These are phyloP conservation scores for Ferdinandea cuprea DNA, from an alignment of 2,888 invertebrate genomes.

Conservation along the genomic window DNA sequence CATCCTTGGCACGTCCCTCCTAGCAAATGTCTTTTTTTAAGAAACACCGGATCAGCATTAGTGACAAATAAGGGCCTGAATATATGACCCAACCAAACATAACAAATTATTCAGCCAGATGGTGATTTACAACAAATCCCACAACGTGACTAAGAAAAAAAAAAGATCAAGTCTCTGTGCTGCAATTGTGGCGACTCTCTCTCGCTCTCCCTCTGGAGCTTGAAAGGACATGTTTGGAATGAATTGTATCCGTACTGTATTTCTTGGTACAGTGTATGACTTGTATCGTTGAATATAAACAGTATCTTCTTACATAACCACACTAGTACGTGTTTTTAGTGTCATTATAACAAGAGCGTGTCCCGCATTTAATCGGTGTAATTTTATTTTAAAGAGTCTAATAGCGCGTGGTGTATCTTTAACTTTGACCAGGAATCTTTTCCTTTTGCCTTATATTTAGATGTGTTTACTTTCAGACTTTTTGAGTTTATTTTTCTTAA, in stretches of 20 bases:
- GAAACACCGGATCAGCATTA: neutral
- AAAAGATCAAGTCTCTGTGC: neutral
- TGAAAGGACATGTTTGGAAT: neutral
- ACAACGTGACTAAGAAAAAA: neutral
- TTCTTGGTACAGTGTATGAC: too few relatives aligned
- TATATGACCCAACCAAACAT: neutral
- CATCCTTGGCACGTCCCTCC: neutral
- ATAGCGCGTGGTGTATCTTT: too few relatives aligned
- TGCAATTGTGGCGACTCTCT: neutral
- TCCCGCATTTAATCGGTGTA: too few relatives aligned
- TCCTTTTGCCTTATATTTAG: too few relatives aligned
- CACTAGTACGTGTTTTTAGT: too few relatives aligned
- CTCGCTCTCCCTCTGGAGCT: neutral
- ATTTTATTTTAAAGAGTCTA: too few relatives aligned
- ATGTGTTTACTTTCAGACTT: neutral
- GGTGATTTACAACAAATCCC: neutral
- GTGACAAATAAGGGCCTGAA: neutral
- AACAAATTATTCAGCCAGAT: neutral
- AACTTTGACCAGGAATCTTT: too few relatives aligned
- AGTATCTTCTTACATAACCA: too few relatives aligned
- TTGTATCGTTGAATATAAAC: too few relatives aligned
- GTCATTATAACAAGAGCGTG: too few relatives aligned
- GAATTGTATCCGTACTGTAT: neutral
- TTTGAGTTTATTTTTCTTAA: neutral
- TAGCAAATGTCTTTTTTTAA: neutral